Evolutionary conservation across 2,113 vertebrate genomes (phyloP), one percentile per base, ranked within the genome.

Genomic region (Pao palembangensis): DNA sequence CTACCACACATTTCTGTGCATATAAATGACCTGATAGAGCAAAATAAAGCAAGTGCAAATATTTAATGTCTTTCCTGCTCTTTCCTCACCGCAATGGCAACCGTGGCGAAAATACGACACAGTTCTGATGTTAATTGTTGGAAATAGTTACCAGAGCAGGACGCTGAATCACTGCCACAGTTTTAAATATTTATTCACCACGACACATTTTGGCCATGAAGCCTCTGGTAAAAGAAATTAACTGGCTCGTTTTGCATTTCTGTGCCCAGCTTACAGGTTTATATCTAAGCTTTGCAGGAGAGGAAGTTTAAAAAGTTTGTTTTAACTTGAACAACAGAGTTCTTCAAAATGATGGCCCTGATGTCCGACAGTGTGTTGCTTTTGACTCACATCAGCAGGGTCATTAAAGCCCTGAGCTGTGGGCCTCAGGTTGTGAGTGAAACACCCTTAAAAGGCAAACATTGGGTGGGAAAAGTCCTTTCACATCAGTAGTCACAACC

Each of bases 401-500:
- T 23, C 21, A 23, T 23, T 23, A 23, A 23, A 58, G 65, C 67
- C 70, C 25, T 44, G 51, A 80, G 64, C 70, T 62, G 51, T 75
- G 75, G 58, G 60, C 75, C 53, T 85, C 78, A 58, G 67, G 65
- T 76, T 77, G 79, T 19, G 79, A 72, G 71, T 20, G 61, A 51
- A 61, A 64, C 60, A 79, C 74, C 70, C 85, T 79, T 79, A 59
- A 83, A 64, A 59, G 71, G 66, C 53, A 8, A 23, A 58, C 54
- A 56, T 20, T 69, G 47, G 59, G 53, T 18, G 55, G 56, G 65
- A 44, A 18, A 66, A 61, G 62, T 52, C 49, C 67, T 77, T 81
- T 79, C 60, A 76, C 76, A 72, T 83, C 76, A 28, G 72, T 77
- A 73, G 75, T 78, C 67, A 78, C 41, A 50, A 55, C 58, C 70